A percentile compares a stretch with the other conserved stretches of the same genome.
phyloP scores from a whole-genome alignment of 2,113 vertebrate genomes.

The Plectropomus leopardus region DNA sequence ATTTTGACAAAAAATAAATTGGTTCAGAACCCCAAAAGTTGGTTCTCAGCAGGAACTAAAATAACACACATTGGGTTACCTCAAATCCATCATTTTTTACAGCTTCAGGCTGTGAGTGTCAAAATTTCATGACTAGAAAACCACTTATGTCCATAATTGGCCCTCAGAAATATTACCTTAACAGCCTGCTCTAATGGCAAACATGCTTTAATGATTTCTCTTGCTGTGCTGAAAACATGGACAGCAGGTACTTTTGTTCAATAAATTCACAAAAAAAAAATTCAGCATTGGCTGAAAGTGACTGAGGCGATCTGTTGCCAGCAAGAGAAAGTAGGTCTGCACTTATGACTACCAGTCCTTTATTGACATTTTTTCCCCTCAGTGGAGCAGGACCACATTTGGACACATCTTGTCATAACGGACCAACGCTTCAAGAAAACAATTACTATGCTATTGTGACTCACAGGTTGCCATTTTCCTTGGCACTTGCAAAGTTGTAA shows the following conservation, averaged over 20 bases:
- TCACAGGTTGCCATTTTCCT: neutral
- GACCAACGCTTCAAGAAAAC: neutral
- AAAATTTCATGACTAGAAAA: too few species aligned
- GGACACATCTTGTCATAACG: neutral
- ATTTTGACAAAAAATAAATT: too few species aligned
- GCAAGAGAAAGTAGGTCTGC: neutral
- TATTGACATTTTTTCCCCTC: neutral
- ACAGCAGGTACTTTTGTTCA: neutral
- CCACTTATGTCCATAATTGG: neutral
- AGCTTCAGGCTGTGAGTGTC: too few species aligned
- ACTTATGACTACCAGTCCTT: neutral
- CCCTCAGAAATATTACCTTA: neutral
- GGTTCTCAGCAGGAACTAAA: too few species aligned
- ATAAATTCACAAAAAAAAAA: neutral
- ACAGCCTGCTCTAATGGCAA: neutral
- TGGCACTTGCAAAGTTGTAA: neutral
- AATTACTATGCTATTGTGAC: neutral
- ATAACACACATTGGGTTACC: too few species aligned
- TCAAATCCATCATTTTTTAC: too few species aligned
- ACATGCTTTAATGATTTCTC: neutral
- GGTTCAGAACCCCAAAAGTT: too few species aligned
- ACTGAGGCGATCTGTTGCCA: neutral
- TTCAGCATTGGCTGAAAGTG: neutral
- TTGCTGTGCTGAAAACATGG: neutral
- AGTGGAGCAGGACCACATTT: neutral